Base-by-base conservation (phyloP, 2,888 invertebrate genomes). In the Hipparchia semele region DNA sequence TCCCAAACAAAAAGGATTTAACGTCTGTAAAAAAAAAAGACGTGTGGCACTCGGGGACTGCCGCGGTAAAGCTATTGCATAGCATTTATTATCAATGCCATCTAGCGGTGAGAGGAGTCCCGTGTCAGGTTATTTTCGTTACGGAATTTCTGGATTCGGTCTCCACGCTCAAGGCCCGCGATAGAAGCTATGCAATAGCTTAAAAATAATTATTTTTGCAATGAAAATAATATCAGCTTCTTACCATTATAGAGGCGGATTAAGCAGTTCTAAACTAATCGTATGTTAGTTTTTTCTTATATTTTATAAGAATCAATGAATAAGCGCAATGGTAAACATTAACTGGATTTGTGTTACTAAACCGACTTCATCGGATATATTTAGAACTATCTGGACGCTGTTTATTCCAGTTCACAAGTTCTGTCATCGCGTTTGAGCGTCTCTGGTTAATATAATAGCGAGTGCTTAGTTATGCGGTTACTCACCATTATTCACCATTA, bases 381-480 rank as follows among this genome's bases (percentile, higher is more conserved):
- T 68, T 68, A 68, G 68, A 73, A 68, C 65, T 68, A 75, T 73
- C 73, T 71, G 66, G 68, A 67, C 61, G 75, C 70, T 76, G 73
- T 77, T 73, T 74, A 76, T 75, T 70, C 72, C 65, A 73, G 76
- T 75, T 77, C 72, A 66, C 73, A 66, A 71, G 75, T 66, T 73
- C 78, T 79, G 79, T 79, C 81, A 80, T 82, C 81, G 83, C 80
- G 82, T 82, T 81, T 80, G 78, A 79, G 80, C 80, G 81, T 83
- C 81, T 83, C 82, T 82, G 81, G 82, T 82, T 83, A 85, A 84
- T 84, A 84, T 86, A 79, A 75, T 75, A 74, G 73, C 71, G 76
- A 76, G 72, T 73, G 74, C 65, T 46, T 68, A 72, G 61, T 54
- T 54, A 58, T 45, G 61, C 69, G 51, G 60, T 71, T 67, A 74